Percentiles rank a stretch among this genome's conserved stretches.
phyloP scores from a whole-genome alignment of 2,113 vertebrate genomes.

The Crotophaga sulcirostris region DNA sequence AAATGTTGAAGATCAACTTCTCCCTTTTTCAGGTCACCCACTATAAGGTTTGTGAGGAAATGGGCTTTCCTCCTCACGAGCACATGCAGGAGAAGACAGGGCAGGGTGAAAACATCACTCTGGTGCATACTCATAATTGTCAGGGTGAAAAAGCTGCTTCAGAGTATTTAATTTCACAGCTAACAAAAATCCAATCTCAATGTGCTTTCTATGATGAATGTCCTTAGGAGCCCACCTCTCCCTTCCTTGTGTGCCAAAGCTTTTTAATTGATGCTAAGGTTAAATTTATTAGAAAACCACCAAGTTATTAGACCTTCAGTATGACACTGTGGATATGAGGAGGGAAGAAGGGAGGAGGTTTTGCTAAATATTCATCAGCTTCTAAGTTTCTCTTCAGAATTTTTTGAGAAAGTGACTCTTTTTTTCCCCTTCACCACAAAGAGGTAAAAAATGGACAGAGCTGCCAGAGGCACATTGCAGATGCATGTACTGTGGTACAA shows the following conservation, averaged over 20 bases:
- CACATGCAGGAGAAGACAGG: not conserved
- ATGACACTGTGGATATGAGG: not conserved
- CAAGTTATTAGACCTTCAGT: not conserved
- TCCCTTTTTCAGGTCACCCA: not conserved
- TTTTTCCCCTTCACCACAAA: not conserved
- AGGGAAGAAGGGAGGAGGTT: not conserved
- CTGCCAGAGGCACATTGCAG: not conserved
- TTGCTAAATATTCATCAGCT: not conserved
- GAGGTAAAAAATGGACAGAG: not conserved
- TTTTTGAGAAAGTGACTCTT: not conserved
- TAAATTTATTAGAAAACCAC: slow-evolving; percentile 10
- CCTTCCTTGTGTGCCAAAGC: not conserved
- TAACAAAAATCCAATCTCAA: slow-evolving; percentile 24
- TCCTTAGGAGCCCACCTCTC: not conserved
- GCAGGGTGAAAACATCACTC: not conserved
- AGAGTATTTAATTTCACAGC: slow-evolving; percentile 31
- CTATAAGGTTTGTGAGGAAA: not conserved
- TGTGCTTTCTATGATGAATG: not conserved
- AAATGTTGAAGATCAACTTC: not conserved
- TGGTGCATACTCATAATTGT: not conserved
- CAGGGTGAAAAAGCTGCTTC: slow-evolving; percentile 4
- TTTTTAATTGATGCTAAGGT: not conserved
- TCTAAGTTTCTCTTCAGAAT: not conserved
- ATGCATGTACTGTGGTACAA: not conserved
- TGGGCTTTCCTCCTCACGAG: not conserved